Percentiles rank a stretch among this genome's conserved stretches.
Conservation (phyloP, 1,140 invertebrate species). For the Hermatobates lingyangjiaoensis region DNA sequence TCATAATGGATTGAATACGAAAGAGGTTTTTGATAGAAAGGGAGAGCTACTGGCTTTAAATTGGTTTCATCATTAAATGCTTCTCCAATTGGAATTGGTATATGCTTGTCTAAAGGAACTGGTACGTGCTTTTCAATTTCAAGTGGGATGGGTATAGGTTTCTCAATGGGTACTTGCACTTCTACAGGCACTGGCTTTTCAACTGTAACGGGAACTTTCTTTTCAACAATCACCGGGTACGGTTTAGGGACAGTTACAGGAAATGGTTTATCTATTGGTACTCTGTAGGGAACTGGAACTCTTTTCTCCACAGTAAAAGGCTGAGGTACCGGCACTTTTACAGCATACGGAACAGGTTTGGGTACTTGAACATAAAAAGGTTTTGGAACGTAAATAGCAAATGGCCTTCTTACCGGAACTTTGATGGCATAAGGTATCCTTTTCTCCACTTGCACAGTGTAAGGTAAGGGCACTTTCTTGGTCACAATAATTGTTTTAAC, state of each 20-base stretch:
- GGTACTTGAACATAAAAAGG: constrained; percentile 23
- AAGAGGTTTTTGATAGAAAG: not conserved
- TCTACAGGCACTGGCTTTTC: constrained; percentile 44
- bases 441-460: constrained; percentile 9
- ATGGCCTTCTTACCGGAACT: constrained; percentile 13
- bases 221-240: constrained; percentile 19
- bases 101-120: constrained; percentile 22
- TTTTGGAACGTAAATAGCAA: constrained; percentile 17
- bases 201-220: constrained; percentile 31
- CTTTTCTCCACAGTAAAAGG: constrained; percentile 18
- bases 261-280: constrained; percentile 35
- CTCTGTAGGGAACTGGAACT: constrained; percentile 31
- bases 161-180: constrained; percentile 27
- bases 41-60: not conserved
- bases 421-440: constrained; percentile 7
- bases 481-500: constrained; percentile 8
- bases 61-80: not conserved
- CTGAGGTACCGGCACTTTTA: constrained; percentile 17
- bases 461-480: constrained; percentile 11
- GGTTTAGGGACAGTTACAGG: constrained; percentile 29
- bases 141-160: constrained; percentile 36
- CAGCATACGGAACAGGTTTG: constrained; percentile 27
- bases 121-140: constrained; percentile 22
- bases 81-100: constrained; percentile 8
- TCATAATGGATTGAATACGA: not conserved